Evolutionary conservation across 2,888 invertebrate species (phyloP), one percentile per base, ranked within the genome.

Genomic region (Podotricha telesiphe): DNA sequence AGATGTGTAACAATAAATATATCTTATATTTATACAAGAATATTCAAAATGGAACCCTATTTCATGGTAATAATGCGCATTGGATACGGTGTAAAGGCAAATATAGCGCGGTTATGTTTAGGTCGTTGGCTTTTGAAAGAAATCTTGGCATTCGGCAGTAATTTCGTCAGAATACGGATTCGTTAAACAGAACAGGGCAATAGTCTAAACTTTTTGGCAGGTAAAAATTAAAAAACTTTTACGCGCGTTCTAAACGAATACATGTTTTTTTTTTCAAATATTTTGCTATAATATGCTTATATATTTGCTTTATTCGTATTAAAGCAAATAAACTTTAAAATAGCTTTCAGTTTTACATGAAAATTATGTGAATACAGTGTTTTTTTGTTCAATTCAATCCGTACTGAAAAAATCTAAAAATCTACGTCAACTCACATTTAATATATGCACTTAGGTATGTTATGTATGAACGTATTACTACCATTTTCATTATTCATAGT

Each of bases 101-200:
- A 69, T 66, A 68, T 73, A 79, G 76, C 71, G 70, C 75, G 76
- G 82, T 74, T 71, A 74, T 75, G 78, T 79, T 70, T 80, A 86
- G 91, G 91, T 91, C 91, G 85, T 88, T 91, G 91, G 82, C 91
- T 86, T 86, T 85, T 82, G 77, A 84, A 87, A 88, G 85, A 88
- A 88, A 89, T 88, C 87, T 91, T 91, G 90, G 90, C 89, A 91
- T 82, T 82, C 77, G 82, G 78, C 80, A 73, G 77, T 81, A 85
- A 86, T 89, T 89, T 89, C 89, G 87, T 88, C 88, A 89, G 85
- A 84, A 82, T 80, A 79, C 83, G 85, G 85, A 86, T 86, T 86
- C 83, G 88, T 88, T 86, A 86, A 86, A 85, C 86, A 85, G 84
- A 88, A 86, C 85, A 77, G 67, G 61, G 56, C 68, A 73, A 69